Base-by-base conservation (phyloP, 2,888 invertebrate genomes). In the Emmelina monodactyla region DNA sequence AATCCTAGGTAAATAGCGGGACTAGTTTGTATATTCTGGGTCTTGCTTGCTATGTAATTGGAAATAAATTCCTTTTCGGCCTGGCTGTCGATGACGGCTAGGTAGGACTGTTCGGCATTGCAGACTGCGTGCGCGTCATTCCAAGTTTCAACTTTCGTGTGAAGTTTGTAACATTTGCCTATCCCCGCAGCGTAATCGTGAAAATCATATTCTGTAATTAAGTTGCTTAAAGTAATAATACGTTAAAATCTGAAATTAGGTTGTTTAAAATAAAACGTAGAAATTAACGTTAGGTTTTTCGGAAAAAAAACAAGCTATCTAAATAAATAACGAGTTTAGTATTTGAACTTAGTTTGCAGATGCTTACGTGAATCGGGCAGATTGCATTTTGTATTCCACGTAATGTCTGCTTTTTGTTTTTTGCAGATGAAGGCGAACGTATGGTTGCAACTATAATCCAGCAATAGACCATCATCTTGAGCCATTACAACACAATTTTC, bases 401-500 rank as follows among this genome's bases (percentile, higher is more conserved):
- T 50, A 6, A 75, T 34, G 0, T 53, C 44, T 2, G 38, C 38
- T 0, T 63, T 46, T 1, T 51, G 50, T 40, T 71, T 76, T 46
- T 68, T 72, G 50, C 76, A 78, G 3, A 72, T 55, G 37, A 66
- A 78, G 0, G 68, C 60, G 31, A 46, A 50, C n/a, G 45, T 53
- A 2, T 42, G 44, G 5, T 39, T 30, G 33, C 76, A 76, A 1
- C 34, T 31, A 11, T 53, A 53, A 19, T 71, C 72, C 28, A 65
- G 61, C 11, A 69, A 39, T 1, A 42, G 44, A 0, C 58, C 58
- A 1, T 57, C 49, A 9, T n/a, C n/a, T 1, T 47, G 42, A 14
- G 29, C 9, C 33, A 65, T 29, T 9, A 58, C 41, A 6, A 67
- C 56, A 32, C 73, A 73, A 38, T 61, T 56, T 31, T 71, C 67